phyloP scores from a whole-genome alignment of 2,113 vertebrate species.

The Zosterops pallidus region DNA sequence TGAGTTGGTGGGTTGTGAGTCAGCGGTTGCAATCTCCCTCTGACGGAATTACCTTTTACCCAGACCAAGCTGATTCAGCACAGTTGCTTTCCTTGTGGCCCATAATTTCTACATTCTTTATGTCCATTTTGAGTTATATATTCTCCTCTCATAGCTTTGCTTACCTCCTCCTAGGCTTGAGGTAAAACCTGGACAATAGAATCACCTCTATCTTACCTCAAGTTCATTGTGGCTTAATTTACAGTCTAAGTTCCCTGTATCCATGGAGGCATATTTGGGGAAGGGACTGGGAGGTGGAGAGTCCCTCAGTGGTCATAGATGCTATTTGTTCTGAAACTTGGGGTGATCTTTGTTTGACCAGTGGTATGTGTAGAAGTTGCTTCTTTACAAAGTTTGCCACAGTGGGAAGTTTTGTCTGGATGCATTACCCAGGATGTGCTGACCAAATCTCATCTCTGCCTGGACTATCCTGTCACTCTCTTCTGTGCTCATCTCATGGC shows the following conservation, averaged over 20 bases:
- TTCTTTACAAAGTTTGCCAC: neutral
- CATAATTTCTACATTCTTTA: neutral
- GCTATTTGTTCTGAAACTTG: neutral
- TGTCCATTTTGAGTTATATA: neutral
- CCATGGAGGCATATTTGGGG: neutral
- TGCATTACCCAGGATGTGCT: neutral
- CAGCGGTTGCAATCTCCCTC: fast-evolving
- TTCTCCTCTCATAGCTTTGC: neutral
- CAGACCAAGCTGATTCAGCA: neutral
- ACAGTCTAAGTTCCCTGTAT: neutral
- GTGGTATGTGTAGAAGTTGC: neutral
- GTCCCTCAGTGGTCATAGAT: neutral
- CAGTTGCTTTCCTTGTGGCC: neutral
- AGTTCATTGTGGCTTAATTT: neutral
- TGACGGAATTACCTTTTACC: neutral
- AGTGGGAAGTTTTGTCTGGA: neutral
- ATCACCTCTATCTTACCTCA: neutral
- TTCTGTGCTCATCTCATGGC: neutral
- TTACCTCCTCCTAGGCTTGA: neutral
- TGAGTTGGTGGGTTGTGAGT: neutral
- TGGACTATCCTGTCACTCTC: neutral
- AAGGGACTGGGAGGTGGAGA: neutral
- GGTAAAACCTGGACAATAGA: neutral
- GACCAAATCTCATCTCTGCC: neutral
- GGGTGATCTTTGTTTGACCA: neutral